A percentile compares a stretch with the other conserved stretches of the same genome.
These are phyloP conservation scores for Nestor notabilis DNA, from an alignment of 2,113 vertebrate genomes.

Conservation along the genomic window DNA sequence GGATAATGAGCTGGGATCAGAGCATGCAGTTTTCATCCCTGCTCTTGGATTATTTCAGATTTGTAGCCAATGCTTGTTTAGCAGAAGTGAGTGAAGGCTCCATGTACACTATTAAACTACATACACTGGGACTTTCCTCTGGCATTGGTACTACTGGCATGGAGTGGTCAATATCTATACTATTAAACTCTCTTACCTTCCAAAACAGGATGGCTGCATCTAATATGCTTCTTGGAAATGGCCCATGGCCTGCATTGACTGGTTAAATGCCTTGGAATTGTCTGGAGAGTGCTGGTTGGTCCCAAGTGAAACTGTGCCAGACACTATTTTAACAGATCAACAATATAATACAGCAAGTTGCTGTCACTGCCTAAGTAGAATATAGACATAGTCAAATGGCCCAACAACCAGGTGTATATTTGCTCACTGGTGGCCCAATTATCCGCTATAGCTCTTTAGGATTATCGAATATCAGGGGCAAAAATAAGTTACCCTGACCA, in stretches of 20 bases:
- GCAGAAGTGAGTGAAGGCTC: not conserved
- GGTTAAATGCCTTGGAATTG: not conserved
- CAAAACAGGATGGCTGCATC: not conserved
- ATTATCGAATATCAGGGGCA: not conserved
- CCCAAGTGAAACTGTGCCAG: not conserved
- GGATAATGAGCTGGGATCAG: not conserved
- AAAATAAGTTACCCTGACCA: not conserved
- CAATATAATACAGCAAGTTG: not conserved
- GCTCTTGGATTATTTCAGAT: not conserved
- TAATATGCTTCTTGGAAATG: not conserved
- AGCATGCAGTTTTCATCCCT: not conserved
- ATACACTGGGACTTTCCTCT: not conserved
- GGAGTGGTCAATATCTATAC: not conserved
- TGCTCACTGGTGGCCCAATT: rapidly evolving
- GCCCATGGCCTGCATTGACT: rapidly evolving
- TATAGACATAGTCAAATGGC: not conserved
- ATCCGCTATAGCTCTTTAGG: not conserved
- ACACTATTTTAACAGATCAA: not conserved
- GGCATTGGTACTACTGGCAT: not conserved
- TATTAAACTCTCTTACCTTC: not conserved
- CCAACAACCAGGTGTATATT: not conserved
- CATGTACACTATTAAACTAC: not conserved
- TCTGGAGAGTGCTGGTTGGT: not conserved
- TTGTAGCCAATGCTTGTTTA: not conserved
- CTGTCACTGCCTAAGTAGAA: not conserved